Evolutionary conservation across 2,888 invertebrate species (phyloP), one percentile per base, ranked within the genome.

Genomic region (Caenorhabditis sp.): DNA sequence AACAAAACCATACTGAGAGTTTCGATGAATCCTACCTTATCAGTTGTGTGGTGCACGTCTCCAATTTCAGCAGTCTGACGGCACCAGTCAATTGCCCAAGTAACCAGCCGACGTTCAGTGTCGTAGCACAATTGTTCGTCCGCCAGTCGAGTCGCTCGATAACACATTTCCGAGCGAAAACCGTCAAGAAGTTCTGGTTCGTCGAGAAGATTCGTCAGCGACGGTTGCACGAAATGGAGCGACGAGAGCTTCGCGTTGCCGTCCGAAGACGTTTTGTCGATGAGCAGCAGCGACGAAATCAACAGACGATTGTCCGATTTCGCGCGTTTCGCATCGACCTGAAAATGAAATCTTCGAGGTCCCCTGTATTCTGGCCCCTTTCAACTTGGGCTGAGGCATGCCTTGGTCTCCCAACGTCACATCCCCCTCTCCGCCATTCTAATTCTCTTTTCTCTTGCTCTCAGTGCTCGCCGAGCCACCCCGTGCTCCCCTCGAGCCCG

Each of bases 81-180:
- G 39, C 80, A 79, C 79, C 80, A 85, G 74, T 86, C 84, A 62
- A 85, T 71, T 52, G 83, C 82, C 81, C 82, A 82, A 77, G 79
- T 80, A 72, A 79, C 63, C 79, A 82, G 66, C 77, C 82, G 82
- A 78, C 82, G 82, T 78, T 79, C 82, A 56, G 72, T 70, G 30
- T 75, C 66, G 55, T 73, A 74, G 56, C 80, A 80, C 74, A 71
- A 65, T 37, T 68, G 65, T 43, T 73, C 71, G 71, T 80, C 77
- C 58, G 82, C 80, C 55, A 50, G 53, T 65, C 48, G 63, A 59
- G 72, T 74, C 59, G 78, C 75, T 76, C 72, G 68, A 78, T 78
- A 81, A 61, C 75, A 68, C 79, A 81, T 79, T 61, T 78, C 78
- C 41, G 81, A 83, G 58, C 86, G 80, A 66, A 80, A 83, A 62